A percentile compares a stretch with the other conserved stretches of the same genome.
Conservation (phyloP, 2,113 vertebrate species). For the Oxyura jamaicensis region DNA sequence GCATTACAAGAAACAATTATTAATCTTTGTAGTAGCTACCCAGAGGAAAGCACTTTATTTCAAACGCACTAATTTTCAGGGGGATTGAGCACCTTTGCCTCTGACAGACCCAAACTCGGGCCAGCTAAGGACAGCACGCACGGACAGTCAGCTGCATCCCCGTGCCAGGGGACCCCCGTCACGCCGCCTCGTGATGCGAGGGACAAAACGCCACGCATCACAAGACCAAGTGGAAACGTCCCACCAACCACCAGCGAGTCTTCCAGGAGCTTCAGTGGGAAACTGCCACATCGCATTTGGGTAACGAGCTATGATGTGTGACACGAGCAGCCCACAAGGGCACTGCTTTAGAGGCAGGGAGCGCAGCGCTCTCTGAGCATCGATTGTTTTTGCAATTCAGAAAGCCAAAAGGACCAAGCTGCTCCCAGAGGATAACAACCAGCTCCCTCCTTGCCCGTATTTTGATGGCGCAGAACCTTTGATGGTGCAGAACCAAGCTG, state of each 20-base stretch:
- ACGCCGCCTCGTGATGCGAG: not conserved
- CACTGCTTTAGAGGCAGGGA: not conserved
- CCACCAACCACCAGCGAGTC: not conserved
- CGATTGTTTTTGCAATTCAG: not conserved
- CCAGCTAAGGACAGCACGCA: not conserved
- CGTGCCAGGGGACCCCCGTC: fast-evolving
- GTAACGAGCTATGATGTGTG: not conserved
- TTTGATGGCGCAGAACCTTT: not conserved
- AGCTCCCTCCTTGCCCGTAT: not conserved
- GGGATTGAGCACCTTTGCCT: not conserved
- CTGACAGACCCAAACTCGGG: not conserved
- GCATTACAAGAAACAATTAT: not conserved
- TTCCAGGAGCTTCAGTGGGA: slow-evolving; percentile 12
- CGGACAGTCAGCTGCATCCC: not conserved
- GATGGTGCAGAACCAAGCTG: not conserved
- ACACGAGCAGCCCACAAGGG: not conserved
- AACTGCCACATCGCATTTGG: slow-evolving; percentile 9
- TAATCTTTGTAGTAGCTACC: not conserved
- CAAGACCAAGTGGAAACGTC: not conserved
- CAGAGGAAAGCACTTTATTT: not conserved
- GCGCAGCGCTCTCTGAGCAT: not conserved
- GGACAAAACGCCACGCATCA: not conserved
- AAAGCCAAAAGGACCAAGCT: not conserved
- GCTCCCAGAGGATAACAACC: not conserved
- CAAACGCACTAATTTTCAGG: not conserved